Evolutionary conservation across 2,888 invertebrate genomes (phyloP).

Genomic region (Agrochola litura): DNA sequence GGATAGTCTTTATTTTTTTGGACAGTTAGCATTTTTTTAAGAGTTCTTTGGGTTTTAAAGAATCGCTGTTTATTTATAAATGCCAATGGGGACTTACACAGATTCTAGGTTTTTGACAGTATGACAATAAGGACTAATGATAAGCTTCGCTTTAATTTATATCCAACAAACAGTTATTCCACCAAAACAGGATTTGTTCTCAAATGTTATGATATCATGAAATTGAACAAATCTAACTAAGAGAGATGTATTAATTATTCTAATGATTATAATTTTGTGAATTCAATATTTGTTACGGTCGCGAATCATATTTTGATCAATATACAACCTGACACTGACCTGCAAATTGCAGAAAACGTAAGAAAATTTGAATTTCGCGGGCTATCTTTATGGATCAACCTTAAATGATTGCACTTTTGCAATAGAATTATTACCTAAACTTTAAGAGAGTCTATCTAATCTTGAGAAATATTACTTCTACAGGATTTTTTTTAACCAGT

Average conservation of each 20-base stretch:
- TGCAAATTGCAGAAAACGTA: too few species aligned
- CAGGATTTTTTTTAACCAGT: too few species aligned
- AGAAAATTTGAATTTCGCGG: too few species aligned
- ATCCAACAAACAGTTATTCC: not conserved
- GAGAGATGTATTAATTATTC: too few species aligned
- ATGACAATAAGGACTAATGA: not conserved
- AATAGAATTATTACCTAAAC: not conserved
- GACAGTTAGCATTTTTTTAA: constrained; percentile 22
- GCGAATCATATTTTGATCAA: not conserved
- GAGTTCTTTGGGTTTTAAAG: not conserved
- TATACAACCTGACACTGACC: too few species aligned
- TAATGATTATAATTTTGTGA: too few species aligned
- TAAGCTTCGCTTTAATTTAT: not conserved
- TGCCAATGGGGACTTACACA: too few species aligned
- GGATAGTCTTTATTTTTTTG: constrained; percentile 69
- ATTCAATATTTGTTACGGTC: too few species aligned
- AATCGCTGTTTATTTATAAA: not conserved
- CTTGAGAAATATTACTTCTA: not conserved
- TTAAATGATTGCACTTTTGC: not conserved
- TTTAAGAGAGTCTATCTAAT: too few species aligned
- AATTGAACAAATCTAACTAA: too few species aligned
- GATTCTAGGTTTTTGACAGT: not conserved
- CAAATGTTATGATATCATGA: too few species aligned
- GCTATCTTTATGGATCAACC: too few species aligned
- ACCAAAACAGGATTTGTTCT: not conserved